These are phyloP conservation scores for Pycnonotus jocosus DNA, from an alignment of 2,113 vertebrate genomes.

Conservation along the genomic window DNA sequence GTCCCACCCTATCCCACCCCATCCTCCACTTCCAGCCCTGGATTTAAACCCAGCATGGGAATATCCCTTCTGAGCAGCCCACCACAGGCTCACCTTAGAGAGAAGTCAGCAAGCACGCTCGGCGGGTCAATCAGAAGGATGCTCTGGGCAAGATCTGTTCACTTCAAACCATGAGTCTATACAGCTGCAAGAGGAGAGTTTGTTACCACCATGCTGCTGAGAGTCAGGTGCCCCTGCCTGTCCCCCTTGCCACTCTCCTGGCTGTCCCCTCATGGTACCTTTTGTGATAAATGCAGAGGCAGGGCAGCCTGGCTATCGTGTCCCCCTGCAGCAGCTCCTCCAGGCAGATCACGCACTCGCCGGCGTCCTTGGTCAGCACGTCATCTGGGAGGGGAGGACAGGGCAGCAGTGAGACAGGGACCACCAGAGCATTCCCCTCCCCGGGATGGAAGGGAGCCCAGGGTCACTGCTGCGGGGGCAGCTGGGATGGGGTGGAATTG, in stretches of 20 bases:
- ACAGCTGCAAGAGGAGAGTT: constrained; percentile 72
- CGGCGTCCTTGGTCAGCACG: constrained; percentile 93
- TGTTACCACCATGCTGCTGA: background rate
- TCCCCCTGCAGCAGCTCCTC: constrained; percentile 98
- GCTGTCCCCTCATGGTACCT: constrained; percentile 70
- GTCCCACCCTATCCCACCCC: background rate
- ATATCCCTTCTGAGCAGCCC: background rate
- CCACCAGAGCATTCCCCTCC: fast-evolving
- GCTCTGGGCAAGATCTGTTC: constrained; percentile 98
- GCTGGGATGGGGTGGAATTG: fast-evolving
- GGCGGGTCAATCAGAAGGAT: constrained; percentile 91
- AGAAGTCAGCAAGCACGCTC: constrained; percentile 71
- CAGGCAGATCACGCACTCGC: constrained; percentile 98
- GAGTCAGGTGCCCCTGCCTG: fast-evolving
- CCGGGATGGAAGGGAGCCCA: background rate
- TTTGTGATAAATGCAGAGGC: constrained; percentile 99
- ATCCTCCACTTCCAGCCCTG: background rate
- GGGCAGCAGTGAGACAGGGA: background rate
- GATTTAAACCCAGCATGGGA: background rate
- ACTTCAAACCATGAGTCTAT: constrained; percentile 99
- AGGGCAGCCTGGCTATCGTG: constrained; percentile 98
- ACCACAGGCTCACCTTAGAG: constrained; percentile 68
- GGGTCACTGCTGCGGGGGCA: fast-evolving
- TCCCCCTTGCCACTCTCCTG: background rate
- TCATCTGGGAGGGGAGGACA: constrained; percentile 78